Evolutionary conservation across 2,113 vertebrate genomes (phyloP).

Genomic region (Xyliphius kryptos): DNA sequence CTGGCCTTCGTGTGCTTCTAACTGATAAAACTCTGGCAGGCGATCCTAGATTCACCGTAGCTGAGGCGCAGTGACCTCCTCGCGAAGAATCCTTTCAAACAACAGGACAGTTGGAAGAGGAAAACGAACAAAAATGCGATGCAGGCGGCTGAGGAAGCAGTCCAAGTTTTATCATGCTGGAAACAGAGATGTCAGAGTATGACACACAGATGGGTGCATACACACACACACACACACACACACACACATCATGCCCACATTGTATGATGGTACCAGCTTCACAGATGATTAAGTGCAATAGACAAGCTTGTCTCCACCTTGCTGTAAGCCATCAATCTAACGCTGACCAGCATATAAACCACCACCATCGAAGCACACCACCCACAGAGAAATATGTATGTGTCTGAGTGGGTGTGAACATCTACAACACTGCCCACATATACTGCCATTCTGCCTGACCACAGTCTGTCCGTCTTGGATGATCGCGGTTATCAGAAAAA

Average conservation of each 20-base stretch:
- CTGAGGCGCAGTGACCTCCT: slow-evolving; percentile 54
- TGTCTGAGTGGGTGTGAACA: neutral
- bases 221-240: slow-evolving; percentile 9
- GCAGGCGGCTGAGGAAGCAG: slow-evolving; percentile 27
- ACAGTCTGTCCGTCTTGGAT: slow-evolving; percentile 3
- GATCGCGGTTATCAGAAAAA: no score
- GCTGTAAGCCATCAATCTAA: slow-evolving; percentile 42
- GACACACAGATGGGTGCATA: slow-evolving; percentile 17
- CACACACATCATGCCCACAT: slow-evolving; percentile 34
- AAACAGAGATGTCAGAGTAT: slow-evolving; percentile 46
- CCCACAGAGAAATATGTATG: slow-evolving; percentile 46
- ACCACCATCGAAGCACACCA: slow-evolving; percentile 37
- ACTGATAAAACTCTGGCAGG: slow-evolving; percentile 59
- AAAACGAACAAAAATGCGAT: slow-evolving; percentile 26
- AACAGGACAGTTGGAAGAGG: slow-evolving; percentile 16
- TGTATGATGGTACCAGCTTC: slow-evolving; percentile 46
- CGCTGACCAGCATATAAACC: slow-evolving; percentile 44
- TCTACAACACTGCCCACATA: slow-evolving; percentile 12
- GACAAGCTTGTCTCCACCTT: slow-evolving; percentile 46
- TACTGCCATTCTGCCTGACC: slow-evolving; percentile 7
- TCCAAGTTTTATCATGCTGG: slow-evolving; percentile 48
- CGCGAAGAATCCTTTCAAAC: slow-evolving; percentile 46
- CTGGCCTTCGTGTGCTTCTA: slow-evolving; percentile 47
- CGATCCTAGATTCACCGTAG: slow-evolving; percentile 45
- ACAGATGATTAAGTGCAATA: slow-evolving; percentile 55